Percentiles rank a stretch among this genome's conserved stretches.
Conservation (phyloP, 1,140 invertebrate genomes). For the Cotesia chilonis region DNA sequence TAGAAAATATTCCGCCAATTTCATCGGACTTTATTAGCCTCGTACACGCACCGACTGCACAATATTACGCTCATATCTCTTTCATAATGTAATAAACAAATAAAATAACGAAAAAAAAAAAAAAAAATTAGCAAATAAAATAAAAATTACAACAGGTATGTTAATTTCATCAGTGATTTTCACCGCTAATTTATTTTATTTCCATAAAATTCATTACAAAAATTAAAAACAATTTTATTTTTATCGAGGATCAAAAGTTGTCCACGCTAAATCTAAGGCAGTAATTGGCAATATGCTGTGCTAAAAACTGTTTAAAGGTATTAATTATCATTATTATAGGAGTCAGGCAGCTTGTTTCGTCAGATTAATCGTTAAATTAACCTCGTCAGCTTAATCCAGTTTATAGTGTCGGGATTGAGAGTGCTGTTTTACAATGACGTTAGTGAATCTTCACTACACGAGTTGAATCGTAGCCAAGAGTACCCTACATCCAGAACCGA, state of each 20-base stretch:
- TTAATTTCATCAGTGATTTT: neutral
- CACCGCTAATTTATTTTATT: neutral
- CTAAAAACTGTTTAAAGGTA: neutral
- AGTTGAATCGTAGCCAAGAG: constrained; percentile 41
- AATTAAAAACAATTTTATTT: neutral
- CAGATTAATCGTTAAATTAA: neutral
- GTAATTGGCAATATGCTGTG: neutral
- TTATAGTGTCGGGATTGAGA: neutral
- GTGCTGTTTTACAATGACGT: neutral
- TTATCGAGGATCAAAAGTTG: neutral
- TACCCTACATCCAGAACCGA: constrained; percentile 22
- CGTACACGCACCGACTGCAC: constrained; percentile 17
- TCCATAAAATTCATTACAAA: neutral
- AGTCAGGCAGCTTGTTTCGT: neutral
- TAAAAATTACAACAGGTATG: neutral
- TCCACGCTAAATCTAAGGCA: neutral
- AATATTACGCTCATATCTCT: constrained; percentile 11
- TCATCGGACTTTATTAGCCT: constrained; percentile 28
- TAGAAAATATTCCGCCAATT: constrained; percentile 40
- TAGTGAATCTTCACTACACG: constrained; percentile 45
- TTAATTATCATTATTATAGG: neutral
- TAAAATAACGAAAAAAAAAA: neutral
- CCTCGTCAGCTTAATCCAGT: neutral
- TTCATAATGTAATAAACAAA: neutral
- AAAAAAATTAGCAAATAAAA: too few species aligned